Evolutionary conservation across 2,888 invertebrate species (phyloP).

Genomic region (Phalera bucephala): DNA sequence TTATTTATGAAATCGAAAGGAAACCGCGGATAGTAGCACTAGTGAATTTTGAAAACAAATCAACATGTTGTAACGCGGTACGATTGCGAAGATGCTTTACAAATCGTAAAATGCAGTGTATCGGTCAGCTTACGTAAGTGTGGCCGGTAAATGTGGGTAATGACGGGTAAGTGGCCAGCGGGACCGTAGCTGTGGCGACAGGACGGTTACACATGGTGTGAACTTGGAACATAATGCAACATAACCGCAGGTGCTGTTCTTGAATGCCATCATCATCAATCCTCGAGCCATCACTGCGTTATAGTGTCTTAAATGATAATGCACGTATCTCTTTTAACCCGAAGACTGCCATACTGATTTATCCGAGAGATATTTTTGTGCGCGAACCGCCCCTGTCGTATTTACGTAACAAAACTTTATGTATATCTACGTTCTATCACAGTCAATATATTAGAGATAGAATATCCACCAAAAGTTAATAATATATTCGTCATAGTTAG

Average conservation of each 20-base stretch:
- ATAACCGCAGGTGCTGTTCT: no score
- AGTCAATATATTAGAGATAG: no score
- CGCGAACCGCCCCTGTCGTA: no score
- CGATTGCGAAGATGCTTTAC: constrained; percentile 29
- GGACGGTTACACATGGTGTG: background rate
- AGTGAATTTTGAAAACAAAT: constrained; percentile 29
- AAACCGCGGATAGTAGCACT: constrained; percentile 17
- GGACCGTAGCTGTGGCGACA: constrained; percentile 26
- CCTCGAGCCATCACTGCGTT: background rate
- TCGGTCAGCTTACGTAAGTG: constrained; percentile 32
- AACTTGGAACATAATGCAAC: no score
- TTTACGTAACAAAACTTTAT: no score
- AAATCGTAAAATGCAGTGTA: constrained; percentile 35
- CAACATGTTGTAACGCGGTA: constrained; percentile 13
- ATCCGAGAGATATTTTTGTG: no score
- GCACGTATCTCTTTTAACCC: no score
- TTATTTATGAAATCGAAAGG: constrained; percentile 12
- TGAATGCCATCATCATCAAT: constrained; percentile 1
- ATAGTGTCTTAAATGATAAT: background rate
- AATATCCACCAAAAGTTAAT: no score
- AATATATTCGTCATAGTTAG: no score
- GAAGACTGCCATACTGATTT: no score
- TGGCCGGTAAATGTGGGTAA: constrained; percentile 27
- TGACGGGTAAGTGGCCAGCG: constrained; percentile 18
- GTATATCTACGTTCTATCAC: no score